Base-by-base conservation (phyloP, 2,113 vertebrate species). In the Caloenas nicobarica region DNA sequence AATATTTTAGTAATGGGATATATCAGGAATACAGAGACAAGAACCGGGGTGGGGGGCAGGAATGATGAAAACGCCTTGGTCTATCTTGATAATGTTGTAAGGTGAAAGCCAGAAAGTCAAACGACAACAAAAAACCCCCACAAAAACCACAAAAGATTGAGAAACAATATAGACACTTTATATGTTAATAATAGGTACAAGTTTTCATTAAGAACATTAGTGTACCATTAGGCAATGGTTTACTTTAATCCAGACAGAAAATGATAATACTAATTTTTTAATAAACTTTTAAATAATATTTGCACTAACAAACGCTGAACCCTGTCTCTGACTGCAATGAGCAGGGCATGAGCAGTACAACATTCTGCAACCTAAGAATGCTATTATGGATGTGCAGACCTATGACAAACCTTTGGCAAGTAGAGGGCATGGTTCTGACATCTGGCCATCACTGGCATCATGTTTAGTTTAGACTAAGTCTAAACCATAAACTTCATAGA, bases 21-120 rank as follows among this genome's bases (percentile, higher is more conserved):
- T 31, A 3, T 10, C 8, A 28, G 26, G 57, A 36, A 64, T 16
- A 29, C 2, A 68, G 19, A 77, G 8, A 46, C 15, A 86, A 72
- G 18, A 66, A 62, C 4, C 2, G 0, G 9, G 5, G 4, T 6
- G 29, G 4, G 2, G 2, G 0, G 6, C 1, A 12, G 31, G 33
- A 53, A 42, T 31, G 3, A 36, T 17, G 13, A 56, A 69, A 54
- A n/a, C 4, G 22, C 5, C 10, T 50, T 56, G 26, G 29, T 26
- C 11, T 40, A 3, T 33, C 16, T 42, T 61, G 17, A 26, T 38
- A 25, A 60, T 3, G 2, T 25, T 51, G 34, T 18, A 73, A 76
- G 12, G 11, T 22, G 18, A 9, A 77, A 66, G 9, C 34, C 18
- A 53, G 10, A 26, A 10, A 54, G 13, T 21, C 60, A 76, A 69